Evolutionary conservation across 2,797 vertebrate genomes (phyloP).

Genomic region (Knipowitschia caucasica): DNA sequence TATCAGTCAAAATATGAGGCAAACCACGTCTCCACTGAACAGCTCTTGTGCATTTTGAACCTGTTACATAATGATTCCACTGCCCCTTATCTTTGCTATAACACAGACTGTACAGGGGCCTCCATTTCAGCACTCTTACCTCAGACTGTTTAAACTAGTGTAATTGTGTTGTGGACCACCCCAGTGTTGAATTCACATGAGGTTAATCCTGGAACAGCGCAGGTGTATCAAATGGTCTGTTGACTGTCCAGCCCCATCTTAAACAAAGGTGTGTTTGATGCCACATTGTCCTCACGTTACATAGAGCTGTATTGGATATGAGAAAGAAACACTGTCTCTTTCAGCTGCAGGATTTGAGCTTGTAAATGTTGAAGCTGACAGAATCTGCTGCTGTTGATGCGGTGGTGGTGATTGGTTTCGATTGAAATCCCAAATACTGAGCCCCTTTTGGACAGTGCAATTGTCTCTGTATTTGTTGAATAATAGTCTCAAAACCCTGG

Average conservation of each 20-base stretch:
- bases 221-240: slow-evolving; percentile 28
- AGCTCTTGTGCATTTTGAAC: slow-evolving; percentile 4
- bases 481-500: too few relatives aligned
- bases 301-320: slow-evolving; percentile 12
- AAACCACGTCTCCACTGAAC: neutral
- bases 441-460: too few relatives aligned
- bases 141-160: neutral
- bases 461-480: too few relatives aligned
- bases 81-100: slow-evolving; percentile 15
- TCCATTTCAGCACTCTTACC: too few relatives aligned
- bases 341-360: neutral
- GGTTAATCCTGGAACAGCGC: slow-evolving; percentile 19
- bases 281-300: slow-evolving; percentile 28
- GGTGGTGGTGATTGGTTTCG: too few relatives aligned
- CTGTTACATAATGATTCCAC: slow-evolving; percentile 27
- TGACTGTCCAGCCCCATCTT: slow-evolving; percentile 33
- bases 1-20: neutral
- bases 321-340: slow-evolving; percentile 3
- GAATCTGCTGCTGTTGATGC: neutral
- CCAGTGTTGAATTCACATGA: neutral
- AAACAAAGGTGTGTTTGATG: slow-evolving; percentile 55
- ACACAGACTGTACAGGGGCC: neutral
- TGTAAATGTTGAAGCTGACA: neutral
- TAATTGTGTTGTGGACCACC: neutral
- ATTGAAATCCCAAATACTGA: too few relatives aligned